These are phyloP conservation scores for Brachionus koreanus DNA, from an alignment of 1,140 invertebrate genomes.

Conservation along the genomic window DNA sequence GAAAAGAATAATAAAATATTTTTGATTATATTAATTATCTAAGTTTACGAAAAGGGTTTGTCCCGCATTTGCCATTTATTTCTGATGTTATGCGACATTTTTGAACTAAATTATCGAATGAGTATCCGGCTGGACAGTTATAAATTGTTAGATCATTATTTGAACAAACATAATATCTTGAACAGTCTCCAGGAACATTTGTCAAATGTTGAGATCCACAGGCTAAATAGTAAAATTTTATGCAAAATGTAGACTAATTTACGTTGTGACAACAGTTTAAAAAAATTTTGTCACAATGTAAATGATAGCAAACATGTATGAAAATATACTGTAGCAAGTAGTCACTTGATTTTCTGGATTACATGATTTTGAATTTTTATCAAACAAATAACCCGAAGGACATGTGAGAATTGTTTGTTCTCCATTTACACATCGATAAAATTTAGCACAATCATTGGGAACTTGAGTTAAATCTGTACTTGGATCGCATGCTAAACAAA, in stretches of 20 bases:
- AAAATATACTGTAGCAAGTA: not conserved
- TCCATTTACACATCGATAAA: conserved; percentile 15
- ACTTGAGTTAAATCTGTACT: conserved; percentile 1
- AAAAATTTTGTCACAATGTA: too few species aligned
- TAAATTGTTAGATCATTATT: not conserved
- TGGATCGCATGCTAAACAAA: not conserved
- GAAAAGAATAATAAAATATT: not conserved
- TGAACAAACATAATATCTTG: not conserved
- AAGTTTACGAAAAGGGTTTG: not conserved
- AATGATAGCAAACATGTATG: too few species aligned
- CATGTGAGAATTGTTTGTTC: not conserved
- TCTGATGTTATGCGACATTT: not conserved
- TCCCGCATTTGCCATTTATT: not conserved
- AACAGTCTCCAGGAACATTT: conserved; percentile 28
- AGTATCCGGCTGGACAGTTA: not conserved
- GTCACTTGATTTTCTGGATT: not conserved
- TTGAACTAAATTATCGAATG: not conserved
- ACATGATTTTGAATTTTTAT: not conserved
- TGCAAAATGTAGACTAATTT: too few species aligned
- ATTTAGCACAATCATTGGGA: not conserved
- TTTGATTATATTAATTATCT: not conserved
- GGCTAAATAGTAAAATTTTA: not conserved
- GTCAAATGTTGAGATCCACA: not conserved
- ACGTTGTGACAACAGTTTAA: too few species aligned
- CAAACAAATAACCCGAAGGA: not conserved